phyloP scores from a whole-genome alignment of 2,113 vertebrate genomes.

The Cyprinodon brontotheroides region DNA sequence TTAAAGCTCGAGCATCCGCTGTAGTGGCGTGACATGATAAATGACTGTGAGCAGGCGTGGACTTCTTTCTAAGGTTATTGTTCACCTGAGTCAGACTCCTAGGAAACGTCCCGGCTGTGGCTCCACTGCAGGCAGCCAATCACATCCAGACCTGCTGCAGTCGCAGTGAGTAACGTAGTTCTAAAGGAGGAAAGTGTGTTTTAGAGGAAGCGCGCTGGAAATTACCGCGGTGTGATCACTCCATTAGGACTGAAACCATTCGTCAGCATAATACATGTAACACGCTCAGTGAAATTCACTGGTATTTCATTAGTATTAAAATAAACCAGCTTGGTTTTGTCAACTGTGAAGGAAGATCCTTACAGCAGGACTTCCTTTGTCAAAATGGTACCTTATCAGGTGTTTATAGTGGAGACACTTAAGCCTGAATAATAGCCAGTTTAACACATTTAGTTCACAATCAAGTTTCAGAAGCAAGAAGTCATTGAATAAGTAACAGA shows the following conservation, averaged over 20 bases:
- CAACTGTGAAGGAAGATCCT: neutral
- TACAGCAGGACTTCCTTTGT: neutral
- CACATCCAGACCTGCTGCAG: neutral
- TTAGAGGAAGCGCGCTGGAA: constrained; percentile 34
- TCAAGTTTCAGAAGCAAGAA: no score
- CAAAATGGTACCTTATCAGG: neutral
- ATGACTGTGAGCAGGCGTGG: neutral
- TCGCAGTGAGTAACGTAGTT: neutral
- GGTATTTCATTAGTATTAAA: neutral
- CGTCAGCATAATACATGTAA: neutral
- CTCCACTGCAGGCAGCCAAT: constrained; percentile 38
- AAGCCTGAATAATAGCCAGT: neutral
- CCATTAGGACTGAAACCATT: neutral
- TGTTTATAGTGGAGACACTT: neutral
- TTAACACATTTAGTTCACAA: neutral
- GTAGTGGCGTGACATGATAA: neutral
- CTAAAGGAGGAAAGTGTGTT: constrained; percentile 36
- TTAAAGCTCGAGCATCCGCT: neutral
- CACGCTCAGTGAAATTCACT: neutral
- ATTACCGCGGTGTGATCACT: constrained; percentile 1
- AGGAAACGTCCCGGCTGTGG: constrained; percentile 25
- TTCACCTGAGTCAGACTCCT: constrained; percentile 26
- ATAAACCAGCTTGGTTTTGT: neutral
- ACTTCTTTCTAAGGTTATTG: neutral
- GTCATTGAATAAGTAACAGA: no score